Evolutionary conservation across 2,888 invertebrate species (phyloP).

Genomic region (Lamellibrachia satsuma): DNA sequence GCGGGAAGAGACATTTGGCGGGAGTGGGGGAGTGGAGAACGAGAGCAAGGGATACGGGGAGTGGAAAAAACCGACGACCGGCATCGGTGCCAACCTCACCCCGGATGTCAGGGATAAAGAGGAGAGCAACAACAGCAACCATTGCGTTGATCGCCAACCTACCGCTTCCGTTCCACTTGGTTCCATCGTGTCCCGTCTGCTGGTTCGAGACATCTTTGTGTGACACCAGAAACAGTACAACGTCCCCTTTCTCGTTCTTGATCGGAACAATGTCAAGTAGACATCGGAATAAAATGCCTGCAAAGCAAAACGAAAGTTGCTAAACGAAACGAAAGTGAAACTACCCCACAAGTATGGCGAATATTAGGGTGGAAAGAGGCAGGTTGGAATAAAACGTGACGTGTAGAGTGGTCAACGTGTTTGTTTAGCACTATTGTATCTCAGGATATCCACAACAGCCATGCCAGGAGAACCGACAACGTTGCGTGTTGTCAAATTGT

Average conservation of each 20-base stretch:
- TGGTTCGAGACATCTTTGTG: constrained; percentile 93
- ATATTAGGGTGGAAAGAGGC: too few relatives aligned
- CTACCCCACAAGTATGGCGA: too few relatives aligned
- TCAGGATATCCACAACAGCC: not conserved
- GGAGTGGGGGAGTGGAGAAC: too few relatives aligned
- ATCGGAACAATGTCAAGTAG: constrained; percentile 96
- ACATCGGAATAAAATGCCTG: constrained; percentile 94
- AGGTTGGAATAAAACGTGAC: too few relatives aligned
- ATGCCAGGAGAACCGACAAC: not conserved
- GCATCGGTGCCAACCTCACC: too few relatives aligned
- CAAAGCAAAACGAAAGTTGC: constrained; percentile 18
- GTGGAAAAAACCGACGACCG: too few relatives aligned
- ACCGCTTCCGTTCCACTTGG: constrained; percentile 28
- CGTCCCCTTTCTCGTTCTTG: constrained; percentile 97
- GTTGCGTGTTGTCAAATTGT: not conserved
- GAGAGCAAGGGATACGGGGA: too few relatives aligned
- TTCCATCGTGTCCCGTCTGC: constrained; percentile 79
- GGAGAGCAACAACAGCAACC: too few relatives aligned
- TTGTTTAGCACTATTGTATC: not conserved
- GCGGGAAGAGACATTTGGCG: too few relatives aligned
- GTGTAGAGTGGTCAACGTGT: not conserved
- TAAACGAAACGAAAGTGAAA: too few relatives aligned
- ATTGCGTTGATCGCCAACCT: not conserved
- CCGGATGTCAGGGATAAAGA: too few relatives aligned
- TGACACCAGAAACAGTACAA: constrained; percentile 92